phyloP scores from a whole-genome alignment of 2,888 invertebrate species.

The Pristionchus arcanus region DNA sequence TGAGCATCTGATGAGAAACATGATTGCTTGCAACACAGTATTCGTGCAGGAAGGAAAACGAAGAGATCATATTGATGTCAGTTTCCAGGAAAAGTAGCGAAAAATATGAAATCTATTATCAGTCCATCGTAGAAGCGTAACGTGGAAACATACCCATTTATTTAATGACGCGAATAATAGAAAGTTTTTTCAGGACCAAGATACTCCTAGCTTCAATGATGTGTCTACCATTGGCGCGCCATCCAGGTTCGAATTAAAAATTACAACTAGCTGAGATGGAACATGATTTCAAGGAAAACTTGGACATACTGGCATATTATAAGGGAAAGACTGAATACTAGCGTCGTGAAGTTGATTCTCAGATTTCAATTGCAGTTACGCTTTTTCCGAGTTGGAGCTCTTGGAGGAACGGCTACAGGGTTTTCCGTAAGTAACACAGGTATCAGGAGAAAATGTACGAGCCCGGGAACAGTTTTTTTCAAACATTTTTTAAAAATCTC shows the following conservation, averaged over 20 bases:
- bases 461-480: no score
- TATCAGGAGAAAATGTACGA: no score
- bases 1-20: constrained; percentile 35
- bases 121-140: no score
- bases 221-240: constrained; percentile 1
- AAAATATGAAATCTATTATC: no score
- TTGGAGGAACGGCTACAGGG: constrained; percentile 26
- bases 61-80: constrained; percentile 44
- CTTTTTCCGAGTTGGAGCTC: neutral
- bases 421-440: neutral
- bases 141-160: neutral
- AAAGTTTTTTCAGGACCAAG: neutral
- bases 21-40: constrained; percentile 49
- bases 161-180: neutral
- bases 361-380: neutral
- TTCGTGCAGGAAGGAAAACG: constrained; percentile 34
- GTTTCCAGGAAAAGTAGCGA: neutral
- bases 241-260: neutral
- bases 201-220: neutral
- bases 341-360: neutral
- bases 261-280: neutral
- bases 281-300: neutral
- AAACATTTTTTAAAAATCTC: no score
- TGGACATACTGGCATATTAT: no score
- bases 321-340: no score